Evolutionary conservation across 2,113 vertebrate species (phyloP).

Genomic region (Percopsis transmontana): DNA sequence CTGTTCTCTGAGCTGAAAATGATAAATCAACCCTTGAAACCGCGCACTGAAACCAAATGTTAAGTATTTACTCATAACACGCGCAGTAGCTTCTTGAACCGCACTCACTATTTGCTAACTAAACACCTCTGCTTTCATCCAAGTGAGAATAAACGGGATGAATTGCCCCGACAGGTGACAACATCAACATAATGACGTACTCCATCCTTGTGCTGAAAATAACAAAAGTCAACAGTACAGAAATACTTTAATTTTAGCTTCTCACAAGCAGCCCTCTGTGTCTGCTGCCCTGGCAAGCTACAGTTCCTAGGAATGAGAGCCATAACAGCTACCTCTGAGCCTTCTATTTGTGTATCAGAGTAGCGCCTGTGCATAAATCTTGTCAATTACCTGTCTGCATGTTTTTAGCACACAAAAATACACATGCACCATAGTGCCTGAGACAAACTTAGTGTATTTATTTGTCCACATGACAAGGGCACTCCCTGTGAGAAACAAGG

Average conservation of each 20-base stretch:
- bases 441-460: constrained; percentile 1
- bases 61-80: constrained; percentile 39
- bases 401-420: constrained; percentile 8
- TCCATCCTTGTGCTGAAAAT: constrained; percentile 58
- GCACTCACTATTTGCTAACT: constrained; percentile 42
- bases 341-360: constrained; percentile 20
- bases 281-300: constrained; percentile 51
- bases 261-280: constrained; percentile 63
- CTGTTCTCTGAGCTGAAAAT: constrained; percentile 30
- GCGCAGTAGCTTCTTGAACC: constrained; percentile 41
- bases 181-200: constrained; percentile 60
- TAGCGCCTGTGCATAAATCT: constrained; percentile 18
- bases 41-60: constrained; percentile 13
- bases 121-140: constrained; percentile 40
- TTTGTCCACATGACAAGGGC: neutral
- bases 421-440: constrained; percentile 3
- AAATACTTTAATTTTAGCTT: constrained; percentile 52
- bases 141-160: constrained; percentile 42
- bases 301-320: constrained; percentile 32
- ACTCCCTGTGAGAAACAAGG: neutral
- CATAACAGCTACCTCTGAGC: constrained; percentile 35
- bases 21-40: constrained; percentile 27
- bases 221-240: constrained; percentile 63
- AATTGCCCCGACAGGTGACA: constrained; percentile 53
- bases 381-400: neutral